phyloP scores from a whole-genome alignment of 2,888 invertebrate genomes.

The Lasioglossum calceatum region DNA sequence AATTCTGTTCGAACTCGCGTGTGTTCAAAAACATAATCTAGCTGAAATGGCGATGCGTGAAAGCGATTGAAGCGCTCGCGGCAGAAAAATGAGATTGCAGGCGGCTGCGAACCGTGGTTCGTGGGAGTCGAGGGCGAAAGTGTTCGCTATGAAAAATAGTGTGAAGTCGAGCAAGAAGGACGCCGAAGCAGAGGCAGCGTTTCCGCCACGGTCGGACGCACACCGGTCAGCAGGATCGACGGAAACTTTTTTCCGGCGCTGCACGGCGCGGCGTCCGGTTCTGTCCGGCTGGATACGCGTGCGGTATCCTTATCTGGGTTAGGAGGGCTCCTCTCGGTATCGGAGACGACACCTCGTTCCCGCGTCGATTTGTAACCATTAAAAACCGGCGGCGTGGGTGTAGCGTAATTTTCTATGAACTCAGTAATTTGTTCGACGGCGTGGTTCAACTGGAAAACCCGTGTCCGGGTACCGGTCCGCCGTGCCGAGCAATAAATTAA shows the following conservation, averaged over 20 bases:
- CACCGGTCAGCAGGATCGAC: conserved; percentile 26
- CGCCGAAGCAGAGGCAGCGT: conserved; percentile 13
- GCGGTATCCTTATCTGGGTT: conserved; percentile 55
- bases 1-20: too few relatives aligned
- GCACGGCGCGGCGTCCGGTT: conserved; percentile 26
- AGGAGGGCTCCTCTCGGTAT: conserved; percentile 42
- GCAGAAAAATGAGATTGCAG: not conserved
- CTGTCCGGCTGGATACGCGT: conserved; percentile 30
- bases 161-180: conserved; percentile 10
- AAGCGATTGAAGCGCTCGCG: not conserved
- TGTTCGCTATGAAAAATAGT: conserved; percentile 47
- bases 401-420: conserved; percentile 58
- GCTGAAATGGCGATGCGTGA: not conserved
- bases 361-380: conserved; percentile 56
- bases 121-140: conserved; percentile 63
- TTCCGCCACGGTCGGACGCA: conserved; percentile 40
- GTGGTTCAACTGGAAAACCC: conserved; percentile 29
- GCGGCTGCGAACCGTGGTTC: not conserved
- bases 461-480: conserved; percentile 22
- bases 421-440: conserved; percentile 42
- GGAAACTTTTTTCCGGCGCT: conserved; percentile 2
- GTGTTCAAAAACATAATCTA: too few relatives aligned
- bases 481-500: conserved; percentile 48
- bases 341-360: conserved; percentile 23
- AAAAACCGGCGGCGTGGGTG: conserved; percentile 53